phyloP scores from a whole-genome alignment of 2,797 vertebrate genomes.

The Sebastes baramenuke region DNA sequence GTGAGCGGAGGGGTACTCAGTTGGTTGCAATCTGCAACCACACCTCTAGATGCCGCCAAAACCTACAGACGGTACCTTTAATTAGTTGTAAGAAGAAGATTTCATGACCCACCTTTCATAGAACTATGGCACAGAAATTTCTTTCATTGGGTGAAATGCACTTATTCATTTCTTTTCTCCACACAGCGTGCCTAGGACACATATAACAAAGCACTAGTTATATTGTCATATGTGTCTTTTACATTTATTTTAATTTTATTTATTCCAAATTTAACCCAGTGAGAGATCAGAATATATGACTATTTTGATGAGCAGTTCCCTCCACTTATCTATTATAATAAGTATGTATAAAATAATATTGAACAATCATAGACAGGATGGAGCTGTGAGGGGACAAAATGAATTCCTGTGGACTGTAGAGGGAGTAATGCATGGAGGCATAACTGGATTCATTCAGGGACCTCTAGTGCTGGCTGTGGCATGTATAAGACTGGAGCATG shows the following conservation, averaged over 20 bases:
- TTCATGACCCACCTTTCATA: neutral
- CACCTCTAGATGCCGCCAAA: too few relatives aligned
- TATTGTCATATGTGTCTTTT: neutral
- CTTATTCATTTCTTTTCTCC: neutral
- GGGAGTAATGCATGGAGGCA: neutral
- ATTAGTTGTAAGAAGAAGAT: neutral
- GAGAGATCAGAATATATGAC: neutral
- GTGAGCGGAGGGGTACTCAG: too few relatives aligned
- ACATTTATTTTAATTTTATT: neutral
- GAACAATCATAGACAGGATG: neutral
- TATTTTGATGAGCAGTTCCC: neutral
- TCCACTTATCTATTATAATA: neutral
- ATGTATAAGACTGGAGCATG: neutral
- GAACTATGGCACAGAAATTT: neutral
- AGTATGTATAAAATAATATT: neutral
- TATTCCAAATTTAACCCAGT: neutral
- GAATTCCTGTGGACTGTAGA: neutral
- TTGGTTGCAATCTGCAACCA: too few relatives aligned
- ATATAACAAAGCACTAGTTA: too few relatives aligned
- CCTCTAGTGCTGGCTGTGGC: too few relatives aligned
- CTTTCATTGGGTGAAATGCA: neutral
- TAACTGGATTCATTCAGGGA: neutral
- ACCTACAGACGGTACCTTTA: too few relatives aligned
- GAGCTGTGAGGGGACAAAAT: neutral
- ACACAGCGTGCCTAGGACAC: neutral